These are phyloP conservation scores for Miniopterus natalensis DNA, from an alignment of 2,113 vertebrate genomes.

Conservation along the genomic window DNA sequence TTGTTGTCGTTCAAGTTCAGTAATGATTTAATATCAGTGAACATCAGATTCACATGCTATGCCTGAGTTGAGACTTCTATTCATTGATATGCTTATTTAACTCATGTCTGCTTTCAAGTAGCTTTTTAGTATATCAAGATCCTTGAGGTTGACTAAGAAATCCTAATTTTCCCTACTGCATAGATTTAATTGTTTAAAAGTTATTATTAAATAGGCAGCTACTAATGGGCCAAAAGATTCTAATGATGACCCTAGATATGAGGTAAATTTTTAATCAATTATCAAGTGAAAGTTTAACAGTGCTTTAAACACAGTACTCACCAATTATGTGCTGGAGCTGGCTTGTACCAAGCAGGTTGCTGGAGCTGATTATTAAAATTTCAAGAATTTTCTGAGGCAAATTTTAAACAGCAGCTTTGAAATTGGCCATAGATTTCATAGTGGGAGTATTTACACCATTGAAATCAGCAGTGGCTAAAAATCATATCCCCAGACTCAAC, in stretches of 20 bases:
- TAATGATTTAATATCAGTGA: neutral
- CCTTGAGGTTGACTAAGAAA: constrained; percentile 19
- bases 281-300: neutral
- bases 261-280: neutral
- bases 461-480: neutral
- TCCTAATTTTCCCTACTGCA: neutral
- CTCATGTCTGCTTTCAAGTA: neutral
- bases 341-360: neutral
- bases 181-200: constrained; percentile 1
- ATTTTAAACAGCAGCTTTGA: constrained; percentile 24
- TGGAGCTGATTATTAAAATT: neutral
- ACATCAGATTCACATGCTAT: neutral
- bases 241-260: neutral
- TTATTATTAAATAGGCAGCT: neutral
- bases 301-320: neutral
- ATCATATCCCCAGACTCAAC: neutral
- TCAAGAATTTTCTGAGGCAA: constrained; percentile 1
- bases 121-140: neutral
- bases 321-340: neutral
- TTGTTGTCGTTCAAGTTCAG: neutral
- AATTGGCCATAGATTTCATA: neutral
- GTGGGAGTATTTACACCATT: neutral
- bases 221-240: neutral
- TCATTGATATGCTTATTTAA: neutral
- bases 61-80: neutral